Evolutionary conservation across 2,888 invertebrate species (phyloP), one percentile per base, ranked within the genome.

Genomic region (Drosophila buzzatii): DNA sequence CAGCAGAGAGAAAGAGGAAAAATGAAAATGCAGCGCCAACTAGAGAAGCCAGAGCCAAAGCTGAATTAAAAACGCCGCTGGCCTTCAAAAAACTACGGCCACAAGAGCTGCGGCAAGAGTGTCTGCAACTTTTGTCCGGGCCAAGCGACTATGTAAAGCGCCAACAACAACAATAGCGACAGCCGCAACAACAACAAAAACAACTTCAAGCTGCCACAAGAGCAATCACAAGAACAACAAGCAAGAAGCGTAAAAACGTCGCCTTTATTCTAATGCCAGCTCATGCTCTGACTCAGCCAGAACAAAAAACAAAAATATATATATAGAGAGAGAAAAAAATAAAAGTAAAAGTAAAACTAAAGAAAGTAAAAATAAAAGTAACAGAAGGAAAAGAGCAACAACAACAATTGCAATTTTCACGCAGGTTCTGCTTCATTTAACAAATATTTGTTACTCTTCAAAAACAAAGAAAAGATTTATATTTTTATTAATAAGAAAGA

Each of bases 181-280:
- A 75, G 47, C 60, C 27, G 42, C 33, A 10, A 33, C 33, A 52
- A 39, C 62, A 51, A 53, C 52, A 51, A 51, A 51, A 62, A 59
- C 51, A 39, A 18, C n/a, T 39, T 39, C 37, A 62, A 62, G 37
- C 45, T 57, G 61, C 68, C 57, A 58, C 75, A 72, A 75, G 61
- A 73, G 66, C 66, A 66, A 66, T 66, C 66, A 60, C 27, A 67
- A 66, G 53, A 68, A 69, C 68, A 79, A 63, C 45, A 65, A 23
- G 57, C 72, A 55, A 45, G 63, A 59, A 78, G 85, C 84, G 85
- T 71, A 82, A 85, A 85, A 85, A 83, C 77, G 81, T 75, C 70
- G 85, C 86, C 81, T 75, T 82, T 82, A 88, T 88, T 89, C 90
- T 87, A 89, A 85, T 87, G 71, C 85, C 77, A 74, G 74, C 82